A percentile compares a stretch with the other conserved stretches of the same genome.
Evolutionary conservation across 1,140 invertebrate genomes (phyloP).

Genomic region (Magallana angulata): DNA sequence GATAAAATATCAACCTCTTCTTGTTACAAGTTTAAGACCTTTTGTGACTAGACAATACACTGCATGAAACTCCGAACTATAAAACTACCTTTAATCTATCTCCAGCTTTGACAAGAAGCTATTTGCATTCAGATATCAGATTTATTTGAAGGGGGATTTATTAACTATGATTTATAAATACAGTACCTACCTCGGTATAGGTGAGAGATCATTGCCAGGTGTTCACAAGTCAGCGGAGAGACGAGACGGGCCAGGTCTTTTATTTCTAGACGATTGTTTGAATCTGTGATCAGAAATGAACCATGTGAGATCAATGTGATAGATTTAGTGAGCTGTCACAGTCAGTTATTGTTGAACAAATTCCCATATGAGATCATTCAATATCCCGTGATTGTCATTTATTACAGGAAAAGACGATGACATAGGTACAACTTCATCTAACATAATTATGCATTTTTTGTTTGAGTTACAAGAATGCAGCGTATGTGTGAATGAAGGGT

Average conservation of each 20-base stretch:
- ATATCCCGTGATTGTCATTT: too few relatives aligned
- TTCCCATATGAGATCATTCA: too few relatives aligned
- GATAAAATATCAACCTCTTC: not conserved
- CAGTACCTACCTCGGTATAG: not conserved
- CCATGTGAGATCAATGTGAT: not conserved
- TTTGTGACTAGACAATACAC: not conserved
- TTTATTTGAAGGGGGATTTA: not conserved
- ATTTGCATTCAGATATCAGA: not conserved
- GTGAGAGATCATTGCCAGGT: slow-evolving; percentile 6
- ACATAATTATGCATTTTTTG: too few relatives aligned
- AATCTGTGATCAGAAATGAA: slow-evolving; percentile 1
- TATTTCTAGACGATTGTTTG: not conserved
- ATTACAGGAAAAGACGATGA: too few relatives aligned
- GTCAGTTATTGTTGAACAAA: too few relatives aligned
- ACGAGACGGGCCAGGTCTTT: not conserved
- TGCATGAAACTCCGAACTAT: not conserved
- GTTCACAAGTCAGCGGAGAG: not conserved
- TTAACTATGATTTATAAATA: slow-evolving; percentile 10
- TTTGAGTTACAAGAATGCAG: too few relatives aligned
- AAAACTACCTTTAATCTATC: not conserved
- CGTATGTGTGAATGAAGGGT: too few relatives aligned
- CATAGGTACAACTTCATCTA: too few relatives aligned
- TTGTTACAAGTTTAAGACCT: not conserved
- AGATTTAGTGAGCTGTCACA: not conserved
- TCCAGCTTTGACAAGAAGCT: not conserved